Base-by-base conservation (phyloP, 92 coral and sea anemone genomes). In the Phenganax marumi region DNA sequence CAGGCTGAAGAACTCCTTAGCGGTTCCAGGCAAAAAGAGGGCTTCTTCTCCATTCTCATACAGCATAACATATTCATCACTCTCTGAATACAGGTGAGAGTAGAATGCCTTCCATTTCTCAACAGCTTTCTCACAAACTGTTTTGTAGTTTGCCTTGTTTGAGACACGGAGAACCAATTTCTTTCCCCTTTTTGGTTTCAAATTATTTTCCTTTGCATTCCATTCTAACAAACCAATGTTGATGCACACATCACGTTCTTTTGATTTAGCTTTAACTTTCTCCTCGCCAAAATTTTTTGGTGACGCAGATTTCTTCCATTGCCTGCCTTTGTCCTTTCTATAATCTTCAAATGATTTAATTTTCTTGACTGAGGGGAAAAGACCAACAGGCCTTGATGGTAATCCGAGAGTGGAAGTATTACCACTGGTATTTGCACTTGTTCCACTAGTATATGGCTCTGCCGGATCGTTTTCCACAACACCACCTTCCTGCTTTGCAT, bases 161-260 rank as follows among this genome's bases (percentile, higher is more conserved):
- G 69, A 55, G 19, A 80, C 90, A 50, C 70, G 23, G 33, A 89
- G 46, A 64, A 84, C 43, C 66, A 89, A 68, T 73, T 85, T 74
- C 69, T 89, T 89, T 49, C 89, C 91, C 68, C 89, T 85, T 76
- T 80, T 89, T 60, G 81, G 86, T 68, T 86, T 89, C 10, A 86
- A 72, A 22, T 61, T 25, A 8, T 78, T 83, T 14, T 89, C 89
- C 55, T 86, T 86, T 11, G 33, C 58, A 83, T 80, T 79, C 84
- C 85, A 86, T 23, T 68, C 73, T 69, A 51, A 63, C 70, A 89
- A 60, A 8, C 90, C 92, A 76, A 89, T 86, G 39, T 66, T 73
- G 64, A 74, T 74, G 64, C 61, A 51, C 48, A 74, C 79, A 43
- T 43, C 19, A 26, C 53, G 76, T 52, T 74, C 79, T 74, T 74